Evolutionary conservation across 2,113 vertebrate species (phyloP).

Genomic region (Panthera uncia): DNA sequence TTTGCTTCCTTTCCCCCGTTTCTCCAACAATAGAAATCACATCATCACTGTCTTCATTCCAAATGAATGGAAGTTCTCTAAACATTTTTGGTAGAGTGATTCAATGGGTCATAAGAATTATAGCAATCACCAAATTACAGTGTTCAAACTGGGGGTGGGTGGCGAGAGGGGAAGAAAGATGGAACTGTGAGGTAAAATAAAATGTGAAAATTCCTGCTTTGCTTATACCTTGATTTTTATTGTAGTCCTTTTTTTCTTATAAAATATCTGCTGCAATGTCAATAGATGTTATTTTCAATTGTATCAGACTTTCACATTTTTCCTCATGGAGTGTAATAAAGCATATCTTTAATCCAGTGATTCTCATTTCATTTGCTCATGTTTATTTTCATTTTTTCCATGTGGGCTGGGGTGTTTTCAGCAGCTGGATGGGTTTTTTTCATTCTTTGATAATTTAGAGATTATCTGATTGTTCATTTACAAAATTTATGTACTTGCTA

Average conservation of each 20-base stretch:
- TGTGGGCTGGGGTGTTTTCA: neutral
- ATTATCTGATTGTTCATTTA: conserved; percentile 33
- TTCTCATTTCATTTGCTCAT: neutral
- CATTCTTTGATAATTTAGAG: conserved; percentile 36
- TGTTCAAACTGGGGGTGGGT: neutral
- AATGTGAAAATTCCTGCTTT: neutral
- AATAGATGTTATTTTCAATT: conserved; percentile 9
- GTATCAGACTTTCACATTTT: neutral
- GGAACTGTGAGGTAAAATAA: neutral
- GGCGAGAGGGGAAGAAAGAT: neutral
- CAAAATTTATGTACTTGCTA: neutral
- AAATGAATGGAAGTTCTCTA: neutral
- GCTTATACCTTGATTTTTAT: neutral
- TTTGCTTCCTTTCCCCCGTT: neutral
- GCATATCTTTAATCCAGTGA: neutral
- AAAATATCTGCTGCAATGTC: neutral
- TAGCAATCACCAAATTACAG: neutral
- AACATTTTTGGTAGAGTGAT: neutral
- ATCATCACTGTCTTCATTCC: neutral
- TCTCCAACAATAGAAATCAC: neutral
- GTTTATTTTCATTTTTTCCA: neutral
- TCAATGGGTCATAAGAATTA: neutral
- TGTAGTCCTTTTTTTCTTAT: neutral
- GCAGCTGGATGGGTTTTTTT: conserved; percentile 15
- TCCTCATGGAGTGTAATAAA: neutral